A percentile compares a stretch with the other conserved stretches of the same genome.
These are phyloP conservation scores for Tenebrosternarchus preto DNA, from an alignment of 2,113 vertebrate species.

Conservation along the genomic window DNA sequence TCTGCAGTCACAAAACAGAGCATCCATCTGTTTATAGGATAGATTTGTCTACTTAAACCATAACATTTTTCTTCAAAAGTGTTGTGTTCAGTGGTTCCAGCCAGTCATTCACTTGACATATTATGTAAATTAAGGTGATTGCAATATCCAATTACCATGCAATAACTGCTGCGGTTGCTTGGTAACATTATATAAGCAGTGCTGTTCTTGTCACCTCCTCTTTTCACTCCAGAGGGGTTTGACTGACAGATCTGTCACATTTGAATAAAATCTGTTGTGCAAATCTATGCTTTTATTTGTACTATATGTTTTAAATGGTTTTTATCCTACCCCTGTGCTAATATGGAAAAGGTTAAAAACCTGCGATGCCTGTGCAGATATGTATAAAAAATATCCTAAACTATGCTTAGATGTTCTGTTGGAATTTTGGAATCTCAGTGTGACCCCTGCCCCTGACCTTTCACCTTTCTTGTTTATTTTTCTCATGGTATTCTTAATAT, in stretches of 20 bases:
- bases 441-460: no score
- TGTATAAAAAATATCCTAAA: not conserved
- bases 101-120: not conserved
- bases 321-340: not conserved
- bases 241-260: not conserved
- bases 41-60: not conserved
- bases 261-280: not conserved
- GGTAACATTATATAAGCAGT: not conserved
- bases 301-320: not conserved
- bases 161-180: not conserved
- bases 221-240: not conserved
- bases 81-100: not conserved
- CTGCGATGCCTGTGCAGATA: not conserved
- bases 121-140: slow-evolving; percentile 12
- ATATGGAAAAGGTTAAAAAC: not conserved
- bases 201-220: not conserved
- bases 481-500: no score
- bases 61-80: not conserved
- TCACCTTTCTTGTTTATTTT: no score
- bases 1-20: not conserved
- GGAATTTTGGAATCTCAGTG: not conserved
- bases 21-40: not conserved
- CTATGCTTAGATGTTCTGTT: not conserved
- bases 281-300: not conserved
- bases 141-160: not conserved